phyloP scores from a whole-genome alignment of 2,888 invertebrate genomes.

The Ferdinandea cuprea region DNA sequence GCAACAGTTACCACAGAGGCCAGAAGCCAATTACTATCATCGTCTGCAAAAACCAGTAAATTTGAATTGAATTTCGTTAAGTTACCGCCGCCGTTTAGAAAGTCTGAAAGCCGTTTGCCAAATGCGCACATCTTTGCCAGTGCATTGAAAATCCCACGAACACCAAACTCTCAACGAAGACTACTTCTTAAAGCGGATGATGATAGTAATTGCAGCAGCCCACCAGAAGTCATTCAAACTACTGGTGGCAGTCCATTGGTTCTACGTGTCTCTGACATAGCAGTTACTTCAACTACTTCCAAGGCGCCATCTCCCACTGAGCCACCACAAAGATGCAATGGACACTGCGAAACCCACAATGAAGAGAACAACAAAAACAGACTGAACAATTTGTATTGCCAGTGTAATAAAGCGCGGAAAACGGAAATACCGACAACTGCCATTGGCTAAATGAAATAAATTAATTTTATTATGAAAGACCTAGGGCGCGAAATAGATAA shows the following conservation, averaged over 20 bases:
- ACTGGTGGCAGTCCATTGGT: constrained; percentile 37
- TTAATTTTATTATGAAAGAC: background rate
- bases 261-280: constrained; percentile 29
- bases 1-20: constrained; percentile 66
- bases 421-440: constrained; percentile 56
- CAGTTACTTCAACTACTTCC: background rate
- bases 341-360: constrained; percentile 50
- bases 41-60: constrained; percentile 58
- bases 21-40: constrained; percentile 14
- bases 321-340: constrained; percentile 40
- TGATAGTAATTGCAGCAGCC: constrained; percentile 64
- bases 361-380: constrained; percentile 66
- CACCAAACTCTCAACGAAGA: constrained; percentile 67
- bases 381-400: constrained; percentile 69
- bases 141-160: constrained; percentile 65
- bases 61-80: constrained; percentile 68
- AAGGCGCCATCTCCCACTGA: constrained; percentile 17
- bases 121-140: constrained; percentile 67
- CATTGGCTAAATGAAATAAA: constrained; percentile 53
- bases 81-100: constrained; percentile 66
- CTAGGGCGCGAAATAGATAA: background rate
- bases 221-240: constrained; percentile 48
- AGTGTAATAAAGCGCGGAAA: constrained; percentile 52
- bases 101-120: constrained; percentile 73
- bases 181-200: constrained; percentile 65